Conservation (phyloP, 2,888 invertebrate genomes). For the Lapara coniferarum region DNA sequence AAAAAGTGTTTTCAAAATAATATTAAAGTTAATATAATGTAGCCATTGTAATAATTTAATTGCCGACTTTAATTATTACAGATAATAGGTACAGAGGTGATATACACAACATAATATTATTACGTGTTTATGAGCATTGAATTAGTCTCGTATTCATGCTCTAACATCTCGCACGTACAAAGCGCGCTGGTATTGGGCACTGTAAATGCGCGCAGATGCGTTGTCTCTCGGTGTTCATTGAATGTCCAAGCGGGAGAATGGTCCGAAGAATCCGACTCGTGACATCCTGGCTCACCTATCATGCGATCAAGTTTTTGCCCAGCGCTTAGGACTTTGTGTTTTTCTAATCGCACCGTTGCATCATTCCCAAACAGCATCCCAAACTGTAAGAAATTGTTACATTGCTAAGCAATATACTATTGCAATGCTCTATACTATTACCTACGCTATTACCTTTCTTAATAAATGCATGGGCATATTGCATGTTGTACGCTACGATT, state of each 20-base stretch:
- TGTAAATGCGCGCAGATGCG: no score
- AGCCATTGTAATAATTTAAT: no score
- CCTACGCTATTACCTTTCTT: background rate
- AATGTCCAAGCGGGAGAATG: background rate
- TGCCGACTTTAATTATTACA: no score
- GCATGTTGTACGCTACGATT: background rate
- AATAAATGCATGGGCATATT: constrained; percentile 3
- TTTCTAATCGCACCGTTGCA: constrained; percentile 57
- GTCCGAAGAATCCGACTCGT: constrained; percentile 32
- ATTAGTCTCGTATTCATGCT: no score
- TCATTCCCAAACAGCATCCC: constrained; percentile 59
- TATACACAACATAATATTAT: no score
- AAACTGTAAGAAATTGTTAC: constrained; percentile 65
- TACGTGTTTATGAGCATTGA: no score
- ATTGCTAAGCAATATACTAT: constrained; percentile 27
- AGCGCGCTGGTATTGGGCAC: no score
- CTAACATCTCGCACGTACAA: no score
- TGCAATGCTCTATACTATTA: background rate
- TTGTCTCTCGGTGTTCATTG: background rate
- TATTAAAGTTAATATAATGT: no score
- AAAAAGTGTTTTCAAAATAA: no score
- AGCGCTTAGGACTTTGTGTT: constrained; percentile 58
- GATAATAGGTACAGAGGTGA: no score
- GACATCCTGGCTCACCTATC: constrained; percentile 57
- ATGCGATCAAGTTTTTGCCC: constrained; percentile 58